These are phyloP conservation scores for Reticulitermes lucifugus DNA, from an alignment of 2,888 invertebrate species.

Conservation along the genomic window DNA sequence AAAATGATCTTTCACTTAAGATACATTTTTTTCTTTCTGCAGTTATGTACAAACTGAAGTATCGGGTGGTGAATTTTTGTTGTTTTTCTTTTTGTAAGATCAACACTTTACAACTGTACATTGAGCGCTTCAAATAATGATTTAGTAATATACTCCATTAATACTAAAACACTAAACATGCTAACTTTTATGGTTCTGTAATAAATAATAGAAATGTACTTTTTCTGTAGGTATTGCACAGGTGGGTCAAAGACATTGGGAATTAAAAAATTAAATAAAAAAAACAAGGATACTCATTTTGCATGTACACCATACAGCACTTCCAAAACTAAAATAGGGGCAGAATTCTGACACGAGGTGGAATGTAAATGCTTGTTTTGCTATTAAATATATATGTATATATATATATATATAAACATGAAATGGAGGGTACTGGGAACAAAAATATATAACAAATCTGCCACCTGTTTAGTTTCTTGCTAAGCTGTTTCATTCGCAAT, in stretches of 20 bases:
- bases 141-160: slow-evolving; percentile 38
- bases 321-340: slow-evolving; percentile 33
- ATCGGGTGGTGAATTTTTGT: slow-evolving; percentile 28
- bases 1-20: slow-evolving; percentile 36
- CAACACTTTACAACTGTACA: slow-evolving; percentile 54
- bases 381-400: slow-evolving; percentile 19
- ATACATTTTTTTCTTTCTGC: slow-evolving; percentile 26
- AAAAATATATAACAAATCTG: slow-evolving; percentile 23
- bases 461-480: slow-evolving; percentile 37
- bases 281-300: slow-evolving; percentile 10
- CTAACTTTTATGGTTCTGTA: slow-evolving; percentile 46
- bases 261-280: slow-evolving; percentile 48
- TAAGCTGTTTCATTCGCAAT: slow-evolving; percentile 32
- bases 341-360: slow-evolving; percentile 40
- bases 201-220: slow-evolving; percentile 45
- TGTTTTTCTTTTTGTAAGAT: slow-evolving; percentile 43
- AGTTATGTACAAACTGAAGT: slow-evolving; percentile 53
- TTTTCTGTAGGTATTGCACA: slow-evolving; percentile 49
- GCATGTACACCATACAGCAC: slow-evolving; percentile 3
- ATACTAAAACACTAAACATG: slow-evolving; percentile 51
- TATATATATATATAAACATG: slow-evolving; percentile 24
- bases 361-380: slow-evolving; percentile 43
- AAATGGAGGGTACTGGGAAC: slow-evolving; percentile 24
- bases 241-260: slow-evolving; percentile 52
- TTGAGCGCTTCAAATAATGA: slow-evolving; percentile 54